A percentile compares a stretch with the other conserved stretches of the same genome.
phyloP scores from a whole-genome alignment of 2,888 invertebrate genomes.

The Kryphioiulus occultus region DNA sequence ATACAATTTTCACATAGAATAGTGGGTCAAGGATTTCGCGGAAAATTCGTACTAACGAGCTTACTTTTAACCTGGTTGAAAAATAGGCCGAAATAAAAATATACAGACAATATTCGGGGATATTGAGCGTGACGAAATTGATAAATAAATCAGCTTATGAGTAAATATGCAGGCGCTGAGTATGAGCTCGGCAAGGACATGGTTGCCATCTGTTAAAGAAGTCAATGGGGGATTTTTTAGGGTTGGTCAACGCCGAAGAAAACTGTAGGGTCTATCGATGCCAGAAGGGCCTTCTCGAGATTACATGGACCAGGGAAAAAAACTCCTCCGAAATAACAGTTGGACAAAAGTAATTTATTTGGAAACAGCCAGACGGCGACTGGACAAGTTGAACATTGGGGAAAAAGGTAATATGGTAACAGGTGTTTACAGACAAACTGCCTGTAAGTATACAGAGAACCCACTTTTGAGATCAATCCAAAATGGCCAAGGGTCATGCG shows the following conservation, averaged over 20 bases:
- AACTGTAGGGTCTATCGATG: neutral
- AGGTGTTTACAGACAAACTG: neutral
- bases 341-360: slow-evolving; percentile 23
- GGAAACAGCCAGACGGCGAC: neutral
- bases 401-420: slow-evolving; percentile 9
- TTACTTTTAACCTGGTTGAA: neutral
- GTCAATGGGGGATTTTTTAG: neutral
- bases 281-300: neutral
- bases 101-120: neutral
- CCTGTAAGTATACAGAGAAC: neutral
- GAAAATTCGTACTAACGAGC: neutral
- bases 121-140: neutral
- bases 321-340: neutral
- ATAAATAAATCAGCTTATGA: slow-evolving; percentile 6
- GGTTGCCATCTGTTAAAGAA: neutral
- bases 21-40: neutral
- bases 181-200: neutral
- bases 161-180: neutral
- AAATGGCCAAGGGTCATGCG: neutral
- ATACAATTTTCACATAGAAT: neutral
- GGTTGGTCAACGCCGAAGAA: neutral
- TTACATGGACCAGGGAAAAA: neutral
- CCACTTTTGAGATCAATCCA: neutral
- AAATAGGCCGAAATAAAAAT: neutral
- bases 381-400: neutral